phyloP scores from a whole-genome alignment of 2,113 vertebrate genomes.

The Pristiophorus japonicus region DNA sequence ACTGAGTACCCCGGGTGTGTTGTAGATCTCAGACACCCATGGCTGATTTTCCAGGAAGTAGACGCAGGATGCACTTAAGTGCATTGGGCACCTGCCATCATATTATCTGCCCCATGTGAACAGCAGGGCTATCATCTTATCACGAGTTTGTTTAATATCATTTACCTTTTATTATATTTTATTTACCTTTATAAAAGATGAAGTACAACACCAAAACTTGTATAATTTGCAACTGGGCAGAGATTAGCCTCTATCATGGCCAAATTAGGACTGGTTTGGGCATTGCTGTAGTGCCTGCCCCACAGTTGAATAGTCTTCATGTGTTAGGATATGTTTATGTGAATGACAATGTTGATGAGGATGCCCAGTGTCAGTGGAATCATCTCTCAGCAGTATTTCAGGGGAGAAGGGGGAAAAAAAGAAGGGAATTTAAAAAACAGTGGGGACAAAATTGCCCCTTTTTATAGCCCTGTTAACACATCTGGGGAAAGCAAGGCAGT shows the following conservation, averaged over 20 bases:
- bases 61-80: not conserved
- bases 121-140: not conserved
- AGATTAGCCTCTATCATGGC: not conserved
- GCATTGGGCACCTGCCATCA: not conserved
- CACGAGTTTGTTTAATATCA: not conserved
- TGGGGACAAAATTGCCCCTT: too few species aligned
- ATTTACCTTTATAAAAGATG: not conserved
- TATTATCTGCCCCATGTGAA: not conserved
- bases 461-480: too few species aligned
- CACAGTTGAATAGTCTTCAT: not conserved
- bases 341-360: not conserved
- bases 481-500: too few species aligned
- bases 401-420: not conserved
- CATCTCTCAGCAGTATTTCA: not conserved
- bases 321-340: not conserved
- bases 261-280: not conserved
- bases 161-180: not conserved
- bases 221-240: not conserved
- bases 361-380: not conserved
- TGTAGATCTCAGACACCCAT: not conserved
- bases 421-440: not conserved
- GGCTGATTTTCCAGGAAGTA: not conserved
- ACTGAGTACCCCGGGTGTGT: not conserved
- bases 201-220: not conserved
- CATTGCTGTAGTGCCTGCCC: not conserved